Conservation (phyloP, 2,113 vertebrate species). For the Macroglossus sobrinus region DNA sequence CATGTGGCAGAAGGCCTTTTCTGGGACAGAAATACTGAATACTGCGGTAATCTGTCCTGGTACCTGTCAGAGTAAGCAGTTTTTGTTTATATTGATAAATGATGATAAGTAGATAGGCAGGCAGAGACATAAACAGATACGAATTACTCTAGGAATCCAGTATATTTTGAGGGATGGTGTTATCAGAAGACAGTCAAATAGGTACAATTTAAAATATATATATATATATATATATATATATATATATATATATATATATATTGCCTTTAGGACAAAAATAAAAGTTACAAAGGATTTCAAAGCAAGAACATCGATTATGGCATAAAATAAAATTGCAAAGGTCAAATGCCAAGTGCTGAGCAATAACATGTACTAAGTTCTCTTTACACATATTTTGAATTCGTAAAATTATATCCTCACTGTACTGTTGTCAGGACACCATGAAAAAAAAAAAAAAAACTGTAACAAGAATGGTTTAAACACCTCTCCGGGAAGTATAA, state of each 20-base stretch:
- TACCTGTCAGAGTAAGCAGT: not conserved
- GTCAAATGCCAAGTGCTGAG: not conserved
- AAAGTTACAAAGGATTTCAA: conserved; percentile 12
- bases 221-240: too few relatives aligned
- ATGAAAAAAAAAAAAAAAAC: not conserved
- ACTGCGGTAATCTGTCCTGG: too few relatives aligned
- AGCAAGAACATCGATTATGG: not conserved
- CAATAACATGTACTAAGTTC: not conserved
- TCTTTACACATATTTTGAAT: not conserved
- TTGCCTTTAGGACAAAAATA: conserved; percentile 5
- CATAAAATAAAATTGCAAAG: conserved; percentile 16
- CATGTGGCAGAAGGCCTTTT: too few relatives aligned
- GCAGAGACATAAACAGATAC: not conserved
- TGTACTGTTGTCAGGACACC: not conserved
- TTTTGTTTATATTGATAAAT: not conserved
- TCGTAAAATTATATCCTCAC: not conserved
- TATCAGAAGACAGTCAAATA: not conserved
- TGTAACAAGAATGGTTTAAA: not conserved
- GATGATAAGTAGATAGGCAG: not conserved
- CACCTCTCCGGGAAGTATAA: not conserved
- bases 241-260: too few relatives aligned
- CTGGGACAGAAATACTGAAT: too few relatives aligned
- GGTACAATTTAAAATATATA: too few relatives aligned
- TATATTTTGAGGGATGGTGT: not conserved
- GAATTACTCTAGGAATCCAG: not conserved